Percentiles rank a stretch among this genome's conserved stretches.
phyloP scores from a whole-genome alignment of 2,113 vertebrate species.

The Cnemophilus loriae region DNA sequence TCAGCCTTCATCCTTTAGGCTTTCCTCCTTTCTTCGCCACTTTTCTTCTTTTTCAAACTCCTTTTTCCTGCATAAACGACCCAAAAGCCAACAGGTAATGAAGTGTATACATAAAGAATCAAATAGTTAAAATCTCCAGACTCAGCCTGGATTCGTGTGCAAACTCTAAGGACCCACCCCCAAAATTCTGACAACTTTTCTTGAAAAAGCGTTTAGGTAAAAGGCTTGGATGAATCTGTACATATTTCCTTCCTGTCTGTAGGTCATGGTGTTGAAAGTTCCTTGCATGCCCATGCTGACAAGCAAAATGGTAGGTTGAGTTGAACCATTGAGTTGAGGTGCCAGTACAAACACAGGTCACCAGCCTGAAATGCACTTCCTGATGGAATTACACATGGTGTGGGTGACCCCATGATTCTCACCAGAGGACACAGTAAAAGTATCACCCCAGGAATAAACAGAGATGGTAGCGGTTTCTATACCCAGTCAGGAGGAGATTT shows the following conservation, averaged over 20 bases:
- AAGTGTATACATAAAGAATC: background rate
- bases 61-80: background rate
- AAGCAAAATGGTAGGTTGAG: background rate
- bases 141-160: background rate
- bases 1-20: constrained; percentile 65
- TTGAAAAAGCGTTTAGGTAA: background rate
- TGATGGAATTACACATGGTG: background rate
- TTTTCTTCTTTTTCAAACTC: background rate
- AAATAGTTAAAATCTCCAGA: background rate
- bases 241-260: background rate
- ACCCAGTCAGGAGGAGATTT: background rate
- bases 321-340: background rate
- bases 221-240: background rate
- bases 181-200: background rate
- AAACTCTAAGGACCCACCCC: background rate
- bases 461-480: background rate
- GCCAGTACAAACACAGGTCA: background rate
- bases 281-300: background rate
- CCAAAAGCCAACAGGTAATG: constrained; percentile 24
- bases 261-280: background rate
- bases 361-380: background rate
- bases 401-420: background rate
- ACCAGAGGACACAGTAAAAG: background rate
- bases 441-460: background rate
- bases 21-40: background rate